Base-by-base conservation (phyloP, 64 coral and sea anemone genomes). In the Stylophora pistillata region DNA sequence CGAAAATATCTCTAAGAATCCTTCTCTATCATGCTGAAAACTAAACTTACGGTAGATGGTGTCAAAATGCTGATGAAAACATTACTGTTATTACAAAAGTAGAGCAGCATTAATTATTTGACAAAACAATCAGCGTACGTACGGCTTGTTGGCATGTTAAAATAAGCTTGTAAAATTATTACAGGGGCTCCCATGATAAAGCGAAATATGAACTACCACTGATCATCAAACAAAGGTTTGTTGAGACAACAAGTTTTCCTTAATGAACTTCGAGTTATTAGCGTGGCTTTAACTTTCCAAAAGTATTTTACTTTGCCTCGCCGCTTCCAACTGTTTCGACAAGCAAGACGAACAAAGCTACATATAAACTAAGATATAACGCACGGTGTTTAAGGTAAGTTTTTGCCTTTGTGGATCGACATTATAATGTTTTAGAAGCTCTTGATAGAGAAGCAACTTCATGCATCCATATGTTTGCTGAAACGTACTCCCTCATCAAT, bases 31-130 rank as follows among this genome's bases (percentile, higher is more conserved):
- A 21, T 11, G 64, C 64, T 68, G 64, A 26, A 21, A 68, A 25
- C 64, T 10, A 68, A 68, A 21, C 26, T 11, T 25, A 68, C 21
- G 25, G 21, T 68, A 68, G 26, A 68, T 21, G 64, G 64, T 68
- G 64, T 68, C 64, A 68, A 68, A 68, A 68, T 25, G 60, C 62
- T 52, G 58, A 17, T 81, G 55, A 81, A 81, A 81, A 81, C 57
- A 59, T 26, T 79, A 79, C 55, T 29, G 30, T 26, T 79, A 79
- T 56, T 60, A 30, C 47, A 32, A 78, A 58, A 79, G 57, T 79
- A 79, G 59, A 30, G 55, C 16, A 55, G 77, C 23, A 30, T 61
- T 79, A 79, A 79, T 79, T 60, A 30, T 32, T 18, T n/a, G 64
- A 25, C 64, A 68, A n/a, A 5, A 28, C n/a, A 68, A 47, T 47